Base-by-base conservation (phyloP, 2,888 invertebrate genomes). In the Pristionchus fissidentatus region DNA sequence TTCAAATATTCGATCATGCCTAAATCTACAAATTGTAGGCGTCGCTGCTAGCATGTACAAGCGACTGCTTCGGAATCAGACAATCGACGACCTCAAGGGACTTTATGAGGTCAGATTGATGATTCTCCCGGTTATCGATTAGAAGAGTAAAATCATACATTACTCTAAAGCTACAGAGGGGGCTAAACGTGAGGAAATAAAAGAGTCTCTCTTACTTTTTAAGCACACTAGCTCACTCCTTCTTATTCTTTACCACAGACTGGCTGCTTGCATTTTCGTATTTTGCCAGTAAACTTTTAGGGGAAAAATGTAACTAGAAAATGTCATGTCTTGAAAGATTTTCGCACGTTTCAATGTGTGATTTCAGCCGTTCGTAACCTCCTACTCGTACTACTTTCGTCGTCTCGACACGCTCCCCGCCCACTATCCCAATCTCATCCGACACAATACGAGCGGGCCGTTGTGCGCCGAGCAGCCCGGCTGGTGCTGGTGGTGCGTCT, bases 401-500 rank as follows among this genome's bases (percentile, higher is more conserved):
- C 75, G 75, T 22, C 49, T 77, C 13, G 75, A 77, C n/a, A 19
- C 22, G 22, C 46, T 77, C 15, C 49, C 15, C 41, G 19, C 49
- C 32, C 75, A 75, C 49, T 75, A 19, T 29, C 26, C 55, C 26
- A 57, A 79, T 43, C 38, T 79, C 26, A n/a, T 55, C 15, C 79
- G 79, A 1, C 79, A 79, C 57, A 79, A 79, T n/a, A 79, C 79
- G 41, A 79, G 79, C 22, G 79, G 79, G 4, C 79, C 79, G 10
- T 26, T 79, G 26, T 79, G 79, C 15, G 41, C 79, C 0, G 79
- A 79, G 26, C 38, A 79, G 32, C 79, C 79, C 0, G 57, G 57
- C 35, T 57, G 38, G 57, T 79, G 79, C 79, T 79, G 57, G 52
- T 79, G 79, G 79, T 79, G n/a, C 13, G 79, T 43, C 5, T 3